A percentile compares a stretch with the other conserved stretches of the same genome.
Conservation (phyloP, 1,140 invertebrate species). For the Heterodera schachtii region DNA sequence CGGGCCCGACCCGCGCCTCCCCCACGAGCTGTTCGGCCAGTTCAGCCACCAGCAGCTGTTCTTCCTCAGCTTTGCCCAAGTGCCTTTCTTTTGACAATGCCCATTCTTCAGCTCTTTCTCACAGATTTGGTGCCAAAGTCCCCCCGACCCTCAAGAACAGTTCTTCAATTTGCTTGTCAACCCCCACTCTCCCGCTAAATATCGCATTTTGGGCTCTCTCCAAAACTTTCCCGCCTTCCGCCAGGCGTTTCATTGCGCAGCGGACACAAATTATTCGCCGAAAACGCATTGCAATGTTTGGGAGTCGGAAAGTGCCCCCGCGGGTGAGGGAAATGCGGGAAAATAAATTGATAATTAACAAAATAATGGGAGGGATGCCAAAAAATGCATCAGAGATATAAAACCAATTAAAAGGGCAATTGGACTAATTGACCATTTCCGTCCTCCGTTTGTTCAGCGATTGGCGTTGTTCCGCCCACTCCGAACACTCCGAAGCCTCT, state of each 20-base stretch:
- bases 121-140: slow-evolving; percentile 23
- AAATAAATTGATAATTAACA: too few species aligned
- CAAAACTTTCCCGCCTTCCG: slow-evolving; percentile 63
- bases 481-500: not conserved
- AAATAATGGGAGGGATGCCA: too few species aligned
- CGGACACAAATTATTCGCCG: slow-evolving; percentile 44
- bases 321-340: too few species aligned
- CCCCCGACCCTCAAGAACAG: slow-evolving; percentile 8
- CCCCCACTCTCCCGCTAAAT: slow-evolving; percentile 51
- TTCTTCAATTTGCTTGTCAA: slow-evolving; percentile 27
- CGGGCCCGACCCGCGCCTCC: slow-evolving; percentile 42
- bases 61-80: slow-evolving; percentile 48
- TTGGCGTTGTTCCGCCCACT: slow-evolving; percentile 18
- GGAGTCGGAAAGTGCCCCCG: slow-evolving; percentile 33
- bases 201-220: slow-evolving; percentile 57
- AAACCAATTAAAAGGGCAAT: too few species aligned
- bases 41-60: slow-evolving; percentile 54
- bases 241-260: slow-evolving; percentile 57
- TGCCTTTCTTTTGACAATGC: not conserved
- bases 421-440: too few species aligned
- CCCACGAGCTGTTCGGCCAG: slow-evolving; percentile 21
- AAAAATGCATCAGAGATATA: too few species aligned
- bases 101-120: not conserved
- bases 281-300: slow-evolving; percentile 58
- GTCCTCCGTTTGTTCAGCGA: too few species aligned